Evolutionary conservation across 64 coral and sea anemone species (phyloP).

Genomic region (Cladopsammia gracilis): DNA sequence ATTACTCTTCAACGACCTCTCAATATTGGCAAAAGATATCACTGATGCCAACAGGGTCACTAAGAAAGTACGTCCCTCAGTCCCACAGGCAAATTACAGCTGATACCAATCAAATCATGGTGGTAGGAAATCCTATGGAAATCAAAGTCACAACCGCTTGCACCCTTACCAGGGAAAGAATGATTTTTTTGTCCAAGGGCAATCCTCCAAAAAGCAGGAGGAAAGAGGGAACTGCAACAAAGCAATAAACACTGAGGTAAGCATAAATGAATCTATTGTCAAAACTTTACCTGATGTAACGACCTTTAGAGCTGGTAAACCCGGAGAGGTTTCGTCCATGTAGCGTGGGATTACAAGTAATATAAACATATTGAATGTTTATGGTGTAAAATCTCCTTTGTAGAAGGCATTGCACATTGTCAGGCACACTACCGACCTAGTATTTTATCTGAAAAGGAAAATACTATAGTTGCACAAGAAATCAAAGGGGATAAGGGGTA

Average conservation of each 20-base stretch:
- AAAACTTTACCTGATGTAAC: conserved; percentile 50
- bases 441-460: too few species aligned
- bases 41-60: conserved; percentile 38
- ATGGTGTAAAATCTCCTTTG: conserved; percentile 53
- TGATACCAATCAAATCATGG: too few species aligned
- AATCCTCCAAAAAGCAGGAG: neutral
- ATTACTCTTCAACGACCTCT: conserved; percentile 56
- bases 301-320: conserved; percentile 59
- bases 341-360: conserved; percentile 56
- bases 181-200: conserved; percentile 49
- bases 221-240: conserved; percentile 5
- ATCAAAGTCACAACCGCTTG: too few species aligned
- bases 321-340: conserved; percentile 33
- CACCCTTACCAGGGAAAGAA: too few species aligned
- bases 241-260: conserved; percentile 49
- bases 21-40: conserved; percentile 70
- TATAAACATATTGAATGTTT: conserved; percentile 44
- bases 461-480: too few species aligned
- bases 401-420: neutral
- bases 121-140: too few species aligned
- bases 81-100: too few species aligned
- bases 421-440: too few species aligned
- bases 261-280: conserved; percentile 24
- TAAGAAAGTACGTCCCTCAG: conserved; percentile 56
- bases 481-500: neutral